Evolutionary conservation across 2,888 invertebrate genomes (phyloP), one percentile per base, ranked within the genome.

Genomic region (Ganaspis brasiliensis): DNA sequence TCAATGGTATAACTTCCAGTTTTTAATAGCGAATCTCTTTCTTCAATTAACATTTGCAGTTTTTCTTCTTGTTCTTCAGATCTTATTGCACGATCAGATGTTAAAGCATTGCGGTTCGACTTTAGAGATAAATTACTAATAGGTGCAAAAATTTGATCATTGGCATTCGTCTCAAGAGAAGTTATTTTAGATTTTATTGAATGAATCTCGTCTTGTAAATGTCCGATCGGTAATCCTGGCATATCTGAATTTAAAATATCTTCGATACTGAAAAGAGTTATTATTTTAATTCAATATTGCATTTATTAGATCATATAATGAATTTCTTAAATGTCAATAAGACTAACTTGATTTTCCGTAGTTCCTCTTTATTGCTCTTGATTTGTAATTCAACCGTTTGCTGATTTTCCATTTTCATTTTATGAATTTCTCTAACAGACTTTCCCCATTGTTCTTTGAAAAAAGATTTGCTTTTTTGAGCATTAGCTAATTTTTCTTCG

Each of bases 361-460:
- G 81, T 79, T 91, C 89, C 67, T 91, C 88, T 75, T 89, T 88
- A 76, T 93, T 93, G 1, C 90, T 92, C 76, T 92, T 92, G 21
- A 93, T 92, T 84, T 94, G 93, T 8, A 91, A 86, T 76, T 94
- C 92, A 84, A 94, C 89, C 55, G 92, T 92, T 71, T 92, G 91
- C 55, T 94, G 92, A 78, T 93, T 92, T 86, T 92, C 92, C 55
- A 93, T 92, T 87, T 95, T 95, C 78, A 94, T 89, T 57, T 92
- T 92, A 79, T 96, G 96, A 73, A 96, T 92, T 85, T 96, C 96
- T 0, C 94, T 92, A 2, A 95, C 94, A 0, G 95, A 94, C 79
- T 94, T 94, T 1, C 94, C 93, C 95, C 96, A 96, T 87, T 96
- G 95, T 84, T 95, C 94, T 87, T 96, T 96, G 91, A 96, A 96